These are phyloP conservation scores for Leptopterna dolabrata DNA, from an alignment of 2,888 invertebrate genomes.

Conservation along the genomic window DNA sequence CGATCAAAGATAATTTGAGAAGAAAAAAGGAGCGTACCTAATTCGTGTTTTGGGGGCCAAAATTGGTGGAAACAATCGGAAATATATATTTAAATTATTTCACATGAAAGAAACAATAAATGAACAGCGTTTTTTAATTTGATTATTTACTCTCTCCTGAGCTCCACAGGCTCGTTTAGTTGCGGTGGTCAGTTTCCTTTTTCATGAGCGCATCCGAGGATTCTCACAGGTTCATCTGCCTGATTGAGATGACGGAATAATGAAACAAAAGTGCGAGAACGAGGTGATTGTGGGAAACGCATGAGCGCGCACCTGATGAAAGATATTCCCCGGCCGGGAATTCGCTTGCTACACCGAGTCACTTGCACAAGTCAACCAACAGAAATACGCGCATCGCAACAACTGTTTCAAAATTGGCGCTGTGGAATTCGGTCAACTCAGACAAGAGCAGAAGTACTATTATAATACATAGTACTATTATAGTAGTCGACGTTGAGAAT, in stretches of 20 bases:
- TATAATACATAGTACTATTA: too few relatives aligned
- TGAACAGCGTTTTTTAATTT: too few relatives aligned
- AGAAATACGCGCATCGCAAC: background rate
- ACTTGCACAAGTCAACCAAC: background rate
- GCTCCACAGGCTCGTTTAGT: too few relatives aligned
- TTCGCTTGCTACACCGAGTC: background rate
- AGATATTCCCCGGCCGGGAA: background rate
- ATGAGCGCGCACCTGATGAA: constrained; percentile 6
- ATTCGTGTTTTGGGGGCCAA: too few relatives aligned
- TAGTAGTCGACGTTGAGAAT: too few relatives aligned
- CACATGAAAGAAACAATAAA: too few relatives aligned
- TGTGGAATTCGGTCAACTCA: background rate
- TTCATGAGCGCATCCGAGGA: background rate
- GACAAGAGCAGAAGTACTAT: too few relatives aligned
- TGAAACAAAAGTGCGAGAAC: background rate
- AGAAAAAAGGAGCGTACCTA: too few relatives aligned
- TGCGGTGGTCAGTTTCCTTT: background rate
- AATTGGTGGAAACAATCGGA: too few relatives aligned
- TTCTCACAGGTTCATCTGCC: background rate
- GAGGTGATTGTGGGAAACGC: background rate
- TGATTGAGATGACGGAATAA: background rate
- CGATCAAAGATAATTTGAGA: too few relatives aligned
- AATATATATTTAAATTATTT: too few relatives aligned
- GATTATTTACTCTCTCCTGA: too few relatives aligned
- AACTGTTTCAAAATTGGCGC: background rate